Base-by-base conservation (phyloP, 1,140 invertebrate genomes). In the Ceratitis capitata region DNA sequence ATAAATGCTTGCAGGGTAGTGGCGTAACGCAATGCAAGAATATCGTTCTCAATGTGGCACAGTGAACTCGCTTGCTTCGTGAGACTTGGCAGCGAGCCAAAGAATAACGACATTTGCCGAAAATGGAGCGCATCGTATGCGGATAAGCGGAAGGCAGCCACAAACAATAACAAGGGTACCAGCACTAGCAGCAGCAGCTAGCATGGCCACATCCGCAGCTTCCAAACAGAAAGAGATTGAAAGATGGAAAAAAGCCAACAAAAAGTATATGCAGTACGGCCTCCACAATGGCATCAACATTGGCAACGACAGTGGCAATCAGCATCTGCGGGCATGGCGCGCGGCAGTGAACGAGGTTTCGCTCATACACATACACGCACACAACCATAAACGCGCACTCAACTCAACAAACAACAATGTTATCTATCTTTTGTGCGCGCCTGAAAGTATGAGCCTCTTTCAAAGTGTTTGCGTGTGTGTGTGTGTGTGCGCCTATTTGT, bases 231-330 rank as follows among this genome's bases (percentile, higher is more conserved):
- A 4, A 12, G 0, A 74, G 32, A 47, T 39, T 5, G 3, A 10
- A 78, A 42, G 3, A 9, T n/a, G n/a, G n/a, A n/a, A n/a, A n/a
- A n/a, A n/a, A n/a, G n/a, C n/a, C n/a, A n/a, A n/a, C n/a, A n/a
- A n/a, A n/a, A n/a, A n/a, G n/a, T n/a, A n/a, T n/a, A n/a, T n/a
- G n/a, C n/a, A n/a, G n/a, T n/a, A 26, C 69, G 69, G 69, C 69
- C 69, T 78, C 69, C 69, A 78, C 69, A 78, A 78, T 78, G 69
- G 39, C 69, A 78, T 78, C 69, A 78, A 45, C 69, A 78, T 78
- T 78, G 69, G 69, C 69, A 78, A 78, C 69, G 39, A 78, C 35
- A 45, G 23, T 78, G 69, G 42, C 42, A 78, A 78, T 45, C 39
- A 78, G 39, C 29, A 19, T 10, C 19, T 56, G 51, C 51, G 16